phyloP scores from a whole-genome alignment of 1,140 invertebrate species.

The Latrodectus geometricus region DNA sequence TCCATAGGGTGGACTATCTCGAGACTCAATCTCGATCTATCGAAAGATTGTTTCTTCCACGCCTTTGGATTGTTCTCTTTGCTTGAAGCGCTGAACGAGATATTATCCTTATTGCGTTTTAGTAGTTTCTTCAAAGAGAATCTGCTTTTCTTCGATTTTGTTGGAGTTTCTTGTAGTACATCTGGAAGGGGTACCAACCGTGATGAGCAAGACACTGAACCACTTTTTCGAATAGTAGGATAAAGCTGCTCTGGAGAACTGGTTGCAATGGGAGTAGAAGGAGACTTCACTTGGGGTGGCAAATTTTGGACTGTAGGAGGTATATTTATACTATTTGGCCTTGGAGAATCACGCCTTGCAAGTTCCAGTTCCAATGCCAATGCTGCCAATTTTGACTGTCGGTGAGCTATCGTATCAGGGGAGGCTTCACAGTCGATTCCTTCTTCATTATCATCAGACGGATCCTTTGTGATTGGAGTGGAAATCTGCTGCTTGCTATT shows the following conservation, averaged over 20 bases:
- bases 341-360: conserved; percentile 47
- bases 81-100: not conserved
- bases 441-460: not conserved
- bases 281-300: not conserved
- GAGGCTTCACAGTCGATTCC: conserved; percentile 4
- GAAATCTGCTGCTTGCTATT: not conserved
- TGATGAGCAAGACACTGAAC: conserved; percentile 9
- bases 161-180: conserved; percentile 27
- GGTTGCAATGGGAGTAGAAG: not conserved
- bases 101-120: conserved; percentile 77
- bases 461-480: not conserved
- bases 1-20: conserved; percentile 90
- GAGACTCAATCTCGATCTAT: conserved; percentile 67
- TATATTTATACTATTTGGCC: conserved; percentile 23
- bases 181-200: conserved; percentile 24
- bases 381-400: conserved; percentile 62
- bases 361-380: conserved; percentile 49
- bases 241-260: not conserved
- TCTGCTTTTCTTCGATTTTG: conserved; percentile 74
- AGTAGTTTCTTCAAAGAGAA: conserved; percentile 87
- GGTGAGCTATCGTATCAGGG: conserved; percentile 55
- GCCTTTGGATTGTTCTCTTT: conserved; percentile 53
- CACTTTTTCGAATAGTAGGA: conserved; percentile 14
- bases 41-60: conserved; percentile 59
- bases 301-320: conserved; percentile 33